Conservation (phyloP, 2,113 vertebrate genomes). For the Prionailurus viverrinus region DNA sequence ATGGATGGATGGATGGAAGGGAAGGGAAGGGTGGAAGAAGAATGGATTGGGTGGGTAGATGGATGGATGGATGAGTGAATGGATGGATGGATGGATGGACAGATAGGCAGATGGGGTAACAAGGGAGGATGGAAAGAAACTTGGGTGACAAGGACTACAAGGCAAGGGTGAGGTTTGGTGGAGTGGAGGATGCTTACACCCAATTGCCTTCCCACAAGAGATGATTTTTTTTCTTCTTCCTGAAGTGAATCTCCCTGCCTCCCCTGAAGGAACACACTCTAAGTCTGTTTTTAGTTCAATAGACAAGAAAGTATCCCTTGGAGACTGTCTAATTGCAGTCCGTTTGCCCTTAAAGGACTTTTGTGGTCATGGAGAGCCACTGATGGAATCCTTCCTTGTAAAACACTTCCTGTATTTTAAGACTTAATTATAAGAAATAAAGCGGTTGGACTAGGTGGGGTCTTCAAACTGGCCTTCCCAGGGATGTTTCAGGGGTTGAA, state of each 20-base stretch:
- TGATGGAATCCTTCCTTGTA: not conserved
- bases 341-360: not conserved
- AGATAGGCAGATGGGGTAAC: not conserved
- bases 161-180: not conserved
- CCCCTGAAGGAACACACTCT: not conserved
- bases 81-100: not conserved
- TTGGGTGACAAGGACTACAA: not conserved
- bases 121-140: not conserved
- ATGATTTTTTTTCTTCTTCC: not conserved
- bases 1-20: not conserved
- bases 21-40: not conserved
- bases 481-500: not conserved
- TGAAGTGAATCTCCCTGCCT: not conserved
- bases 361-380: not conserved
- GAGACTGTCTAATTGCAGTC: not conserved
- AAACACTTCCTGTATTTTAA: not conserved
- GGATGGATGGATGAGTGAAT: not conserved
- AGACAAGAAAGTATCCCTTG: not conserved
- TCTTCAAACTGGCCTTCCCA: not conserved
- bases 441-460: not conserved
- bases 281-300: not conserved
- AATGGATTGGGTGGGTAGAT: not conserved
- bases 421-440: conserved; percentile 5
- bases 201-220: not conserved
- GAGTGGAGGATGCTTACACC: not conserved